Percentiles rank a stretch among this genome's conserved stretches.
phyloP scores from a whole-genome alignment of 2,113 vertebrate species.

The Sinocyclocheilus grahami region DNA sequence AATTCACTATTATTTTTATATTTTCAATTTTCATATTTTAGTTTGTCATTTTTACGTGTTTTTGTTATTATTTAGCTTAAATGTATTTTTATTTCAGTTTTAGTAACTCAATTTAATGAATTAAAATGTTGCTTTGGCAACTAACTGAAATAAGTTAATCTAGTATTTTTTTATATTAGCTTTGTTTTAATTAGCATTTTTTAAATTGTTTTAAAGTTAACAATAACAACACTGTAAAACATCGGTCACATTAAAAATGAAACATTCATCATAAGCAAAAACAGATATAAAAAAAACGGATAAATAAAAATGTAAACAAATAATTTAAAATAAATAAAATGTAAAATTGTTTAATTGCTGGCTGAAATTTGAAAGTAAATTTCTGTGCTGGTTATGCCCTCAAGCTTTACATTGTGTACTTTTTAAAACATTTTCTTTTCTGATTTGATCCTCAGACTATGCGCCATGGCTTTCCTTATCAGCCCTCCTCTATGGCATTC shows the following conservation, averaged over 20 bases:
- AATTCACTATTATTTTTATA: no score
- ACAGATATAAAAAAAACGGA: not conserved
- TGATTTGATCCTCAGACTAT: slow-evolving; percentile 83
- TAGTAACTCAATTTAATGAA: not conserved
- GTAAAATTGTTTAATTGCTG: not conserved
- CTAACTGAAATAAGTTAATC: not conserved
- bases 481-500: slow-evolving; percentile 96
- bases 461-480: slow-evolving; percentile 98
- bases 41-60: no score
- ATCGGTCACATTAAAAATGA: not conserved
- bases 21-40: no score
- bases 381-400: not conserved
- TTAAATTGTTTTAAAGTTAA: not conserved
- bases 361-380: not conserved
- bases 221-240: not conserved
- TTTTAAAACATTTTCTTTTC: slow-evolving; percentile 41
- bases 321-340: not conserved
- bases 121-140: not conserved
- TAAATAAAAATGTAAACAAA: not conserved
- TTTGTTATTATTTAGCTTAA: no score
- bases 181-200: not conserved
- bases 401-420: slow-evolving; percentile 55
- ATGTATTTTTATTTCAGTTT: not conserved
- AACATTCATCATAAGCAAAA: not conserved
- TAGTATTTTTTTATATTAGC: not conserved